Base-by-base conservation (phyloP, 2,113 vertebrate species). In the Tonatia bakeri region DNA sequence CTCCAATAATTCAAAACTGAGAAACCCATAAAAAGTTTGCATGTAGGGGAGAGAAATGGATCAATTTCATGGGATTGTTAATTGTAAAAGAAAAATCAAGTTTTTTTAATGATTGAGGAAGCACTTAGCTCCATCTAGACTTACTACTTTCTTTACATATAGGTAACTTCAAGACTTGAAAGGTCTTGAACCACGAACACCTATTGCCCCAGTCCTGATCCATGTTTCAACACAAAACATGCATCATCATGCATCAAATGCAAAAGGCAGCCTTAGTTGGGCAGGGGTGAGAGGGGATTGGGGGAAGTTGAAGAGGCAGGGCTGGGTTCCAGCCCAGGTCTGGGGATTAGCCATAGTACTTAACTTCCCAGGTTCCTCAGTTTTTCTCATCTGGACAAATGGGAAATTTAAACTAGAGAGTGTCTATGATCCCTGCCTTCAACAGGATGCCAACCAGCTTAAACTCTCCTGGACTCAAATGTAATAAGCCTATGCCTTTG, bases 361-460 rank as follows among this genome's bases (percentile, higher is more conserved):
- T 54, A 87, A 36, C 52, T 94, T 72, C 50, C n/a, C 56, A 76
- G 2, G 2, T 69, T 94, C 92, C 91, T 86, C 45, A 38, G 22
- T 70, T 91, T 84, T 86, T 91, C 19, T 56, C 15, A 85, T 89
- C 43, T 92, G 50, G 24, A 84, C 43, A 95, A 94, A 64, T 85
- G 36, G 50, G 90, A 77, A 8, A 7, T 65, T 72, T 43, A 89
- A 92, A 67, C 20, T 64, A 56, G 12, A 47, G 5, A 43, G 11
- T 52, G 7, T 7, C 86, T 28, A 52, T 33, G 4, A 59, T 65
- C 9, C 5, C 28, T 88, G 17, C 7, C n/a, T 59, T 38, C 43
- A 61, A 11, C n/a, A 56, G 69, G 24, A 69, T 89, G 3, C 15
- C 40, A 36, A 22, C 20, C 40, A 87, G 31, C 40, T 52, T 64